Conservation (phyloP, 2,888 invertebrate genomes). For the Lutraria lutraria region DNA sequence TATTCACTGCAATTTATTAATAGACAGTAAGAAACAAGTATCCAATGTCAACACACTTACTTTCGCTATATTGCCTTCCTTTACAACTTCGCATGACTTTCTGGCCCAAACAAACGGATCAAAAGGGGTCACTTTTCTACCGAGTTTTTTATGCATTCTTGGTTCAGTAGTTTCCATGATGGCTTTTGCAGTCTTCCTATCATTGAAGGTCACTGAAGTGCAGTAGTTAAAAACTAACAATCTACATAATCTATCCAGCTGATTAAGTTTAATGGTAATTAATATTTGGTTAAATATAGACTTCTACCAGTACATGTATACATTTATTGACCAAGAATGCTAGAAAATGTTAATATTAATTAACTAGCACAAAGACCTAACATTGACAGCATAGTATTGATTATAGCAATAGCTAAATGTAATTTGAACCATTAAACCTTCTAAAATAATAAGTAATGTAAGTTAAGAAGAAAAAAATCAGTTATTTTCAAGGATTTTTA, state of each 20-base stretch:
- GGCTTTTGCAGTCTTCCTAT: constrained; percentile 75
- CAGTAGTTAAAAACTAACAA: not conserved
- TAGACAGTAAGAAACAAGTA: not conserved
- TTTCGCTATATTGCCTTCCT: constrained; percentile 82
- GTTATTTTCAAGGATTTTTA: too few species aligned
- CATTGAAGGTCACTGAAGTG: constrained; percentile 82
- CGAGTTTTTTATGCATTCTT: constrained; percentile 81
- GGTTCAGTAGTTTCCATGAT: constrained; percentile 81
- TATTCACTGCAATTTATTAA: not conserved
- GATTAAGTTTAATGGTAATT: too few species aligned
- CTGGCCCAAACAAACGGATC: constrained; percentile 79
- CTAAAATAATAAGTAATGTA: too few species aligned
- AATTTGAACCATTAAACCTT: too few species aligned
- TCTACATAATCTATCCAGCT: not conserved
- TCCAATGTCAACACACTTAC: constrained; percentile 65
- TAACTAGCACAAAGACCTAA: too few species aligned
- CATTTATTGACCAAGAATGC: too few species aligned
- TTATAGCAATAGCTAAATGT: too few species aligned
- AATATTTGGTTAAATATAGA: too few species aligned
- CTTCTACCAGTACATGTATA: too few species aligned
- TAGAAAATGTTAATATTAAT: too few species aligned
- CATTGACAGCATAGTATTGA: too few species aligned
- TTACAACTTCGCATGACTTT: constrained; percentile 79
- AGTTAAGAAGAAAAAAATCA: too few species aligned
- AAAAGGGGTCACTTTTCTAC: constrained; percentile 83